Evolutionary conservation across 53 echinoderm and acorn worm species (phyloP).

Genomic region (Arbacia lixula): DNA sequence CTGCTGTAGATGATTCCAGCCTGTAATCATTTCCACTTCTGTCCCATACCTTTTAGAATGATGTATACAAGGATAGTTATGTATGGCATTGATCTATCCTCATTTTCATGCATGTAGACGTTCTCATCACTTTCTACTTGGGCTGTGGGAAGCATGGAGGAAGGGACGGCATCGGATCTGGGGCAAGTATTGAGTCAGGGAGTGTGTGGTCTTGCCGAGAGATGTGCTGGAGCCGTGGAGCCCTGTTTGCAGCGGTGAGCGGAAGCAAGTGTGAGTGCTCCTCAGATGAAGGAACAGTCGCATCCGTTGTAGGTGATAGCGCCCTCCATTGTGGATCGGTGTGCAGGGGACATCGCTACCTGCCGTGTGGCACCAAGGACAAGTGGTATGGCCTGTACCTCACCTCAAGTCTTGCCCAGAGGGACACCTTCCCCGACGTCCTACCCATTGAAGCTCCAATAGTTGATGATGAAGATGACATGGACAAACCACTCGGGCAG

Average conservation of each 20-base stretch:
- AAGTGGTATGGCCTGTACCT: slow-evolving; percentile 10
- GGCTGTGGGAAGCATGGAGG: neutral
- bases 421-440: neutral
- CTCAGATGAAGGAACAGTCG: neutral
- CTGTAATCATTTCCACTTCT: too few species aligned
- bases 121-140: neutral
- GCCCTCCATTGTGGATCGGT: neutral
- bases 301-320: neutral
- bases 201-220: neutral
- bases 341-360: neutral
- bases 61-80: too few species aligned
- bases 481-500: neutral
- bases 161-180: too few species aligned
- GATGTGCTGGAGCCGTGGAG: neutral
- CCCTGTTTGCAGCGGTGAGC: slow-evolving; percentile 2
- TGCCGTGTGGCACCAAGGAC: slow-evolving; percentile 25
- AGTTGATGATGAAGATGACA: neutral
- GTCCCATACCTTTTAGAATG: too few species aligned
- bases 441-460: neutral
- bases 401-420: slow-evolving; percentile 1
- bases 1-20: too few species aligned
- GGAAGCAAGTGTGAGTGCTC: neutral
- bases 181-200: too few species aligned
- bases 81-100: too few species aligned
- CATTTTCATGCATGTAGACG: too few species aligned